phyloP scores from a whole-genome alignment of 2,113 vertebrate species.

The Camelus dromedarius region DNA sequence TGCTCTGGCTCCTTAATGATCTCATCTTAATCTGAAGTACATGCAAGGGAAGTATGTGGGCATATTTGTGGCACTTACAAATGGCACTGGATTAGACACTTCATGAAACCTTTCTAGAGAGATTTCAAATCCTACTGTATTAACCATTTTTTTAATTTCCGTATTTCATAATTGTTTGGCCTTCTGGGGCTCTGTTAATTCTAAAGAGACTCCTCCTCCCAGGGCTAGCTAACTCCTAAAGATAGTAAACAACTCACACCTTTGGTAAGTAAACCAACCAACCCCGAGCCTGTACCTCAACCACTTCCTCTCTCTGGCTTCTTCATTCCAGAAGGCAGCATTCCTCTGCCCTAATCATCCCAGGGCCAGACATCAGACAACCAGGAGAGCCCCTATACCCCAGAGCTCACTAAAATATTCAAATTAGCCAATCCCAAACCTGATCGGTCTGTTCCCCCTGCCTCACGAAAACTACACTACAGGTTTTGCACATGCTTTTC shows the following conservation, averaged over 20 bases:
- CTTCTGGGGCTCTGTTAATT: neutral
- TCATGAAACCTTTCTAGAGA: neutral
- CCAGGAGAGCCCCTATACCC: neutral
- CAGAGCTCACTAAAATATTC: neutral
- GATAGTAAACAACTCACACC: neutral
- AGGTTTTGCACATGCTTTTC: neutral
- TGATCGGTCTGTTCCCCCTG: neutral
- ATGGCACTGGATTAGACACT: neutral
- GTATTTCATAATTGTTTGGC: neutral
- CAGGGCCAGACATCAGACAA: too few relatives aligned
- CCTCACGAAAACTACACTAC: neutral
- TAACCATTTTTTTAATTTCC: neutral
- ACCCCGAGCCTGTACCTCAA: neutral
- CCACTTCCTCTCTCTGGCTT: neutral
- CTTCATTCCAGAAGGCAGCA: neutral
- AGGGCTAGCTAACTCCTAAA: neutral
- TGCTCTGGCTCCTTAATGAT: neutral
- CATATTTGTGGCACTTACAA: neutral
- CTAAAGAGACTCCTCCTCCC: neutral
- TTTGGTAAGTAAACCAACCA: neutral
- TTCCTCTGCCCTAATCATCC: neutral
- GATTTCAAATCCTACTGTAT: neutral
- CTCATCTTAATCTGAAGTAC: neutral
- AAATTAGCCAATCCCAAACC: neutral
- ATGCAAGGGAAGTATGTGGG: neutral